Percentiles rank a stretch among this genome's conserved stretches.
These are phyloP conservation scores for Lithobates sylvaticus DNA, from an alignment of 2,797 vertebrate genomes.

Conservation along the genomic window DNA sequence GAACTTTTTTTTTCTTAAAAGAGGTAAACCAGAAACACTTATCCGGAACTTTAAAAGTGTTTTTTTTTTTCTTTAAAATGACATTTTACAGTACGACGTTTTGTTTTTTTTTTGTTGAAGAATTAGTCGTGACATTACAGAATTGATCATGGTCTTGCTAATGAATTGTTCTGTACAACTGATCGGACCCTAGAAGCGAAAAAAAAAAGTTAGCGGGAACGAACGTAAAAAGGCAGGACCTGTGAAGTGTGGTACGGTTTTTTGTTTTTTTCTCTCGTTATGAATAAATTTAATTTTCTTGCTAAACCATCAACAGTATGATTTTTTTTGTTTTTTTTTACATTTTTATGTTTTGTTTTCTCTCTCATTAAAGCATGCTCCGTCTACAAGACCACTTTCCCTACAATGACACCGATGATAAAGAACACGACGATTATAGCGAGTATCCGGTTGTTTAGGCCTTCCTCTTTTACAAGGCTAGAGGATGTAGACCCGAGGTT, in stretches of 20 bases:
- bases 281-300: conserved; percentile 81
- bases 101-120: conserved; percentile 66
- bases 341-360: conserved; percentile 57
- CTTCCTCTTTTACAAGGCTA: conserved; percentile 85
- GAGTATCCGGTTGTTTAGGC: conserved; percentile 85
- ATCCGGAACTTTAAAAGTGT: conserved; percentile 72
- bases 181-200: conserved; percentile 75
- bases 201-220: conserved; percentile 74
- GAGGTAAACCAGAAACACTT: conserved; percentile 72
- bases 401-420: conserved; percentile 92
- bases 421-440: conserved; percentile 92
- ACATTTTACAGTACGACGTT: conserved; percentile 80
- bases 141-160: conserved; percentile 76
- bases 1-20: conserved; percentile 59
- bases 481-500: conserved; percentile 78
- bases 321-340: conserved; percentile 42
- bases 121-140: conserved; percentile 74
- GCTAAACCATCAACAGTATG: conserved; percentile 67
- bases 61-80: conserved; percentile 72
- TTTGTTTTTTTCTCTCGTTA: conserved; percentile 77
- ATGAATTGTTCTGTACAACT: conserved; percentile 75
- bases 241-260: conserved; percentile 85
- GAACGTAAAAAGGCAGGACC: conserved; percentile 89
- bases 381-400: conserved; percentile 93
- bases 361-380: conserved; percentile 69